Evolutionary conservation across 2,797 vertebrate species (phyloP), one percentile per base, ranked within the genome.

Genomic region (Schizopygopsis pylzovi): DNA sequence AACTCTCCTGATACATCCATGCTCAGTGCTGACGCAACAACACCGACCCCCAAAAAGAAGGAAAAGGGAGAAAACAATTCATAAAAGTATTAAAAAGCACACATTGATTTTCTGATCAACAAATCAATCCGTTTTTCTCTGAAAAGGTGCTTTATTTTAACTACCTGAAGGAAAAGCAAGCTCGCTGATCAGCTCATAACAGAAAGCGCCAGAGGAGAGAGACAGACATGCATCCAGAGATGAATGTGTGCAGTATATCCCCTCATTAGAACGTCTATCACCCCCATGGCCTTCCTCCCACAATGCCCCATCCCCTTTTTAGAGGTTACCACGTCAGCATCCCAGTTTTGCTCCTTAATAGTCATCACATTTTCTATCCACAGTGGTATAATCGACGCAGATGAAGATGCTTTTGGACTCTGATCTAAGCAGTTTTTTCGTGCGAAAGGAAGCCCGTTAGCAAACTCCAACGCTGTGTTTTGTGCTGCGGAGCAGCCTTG

Each of bases 291-390:
- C 92, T 73, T 79, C 41, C 81, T 85, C 82, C 90, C 91, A 93
- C 93, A 86, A 87, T 86, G 47, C 89, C 84, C 85, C 89, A 85
- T 92, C 94, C 93, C 93, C 91, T 90, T 94, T 92, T 92, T 91
- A 63, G 92, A 94, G 93, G 92, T 93, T 93, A 92, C 88, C 25
- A 91, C 94, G 94, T 96, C 95, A 96, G 95, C 95, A 95, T 93
- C 92, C 92, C 92, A 92, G 88, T 72, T 89, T 90, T 83, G 25
- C 90, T 94, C 89, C 90, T 93, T 89, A 94, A 92, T 81, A 93
- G 94, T 95, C 94, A 96, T 96, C 94, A 94, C 90, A 93, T 90
- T 96, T 93, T 90, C 79, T 63, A 92, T 90, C 93, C 94, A 93
- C 94, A 93, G 92, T 18, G 93, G 94, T 93, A 93, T 94, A 94